Conservation (phyloP, 2,113 vertebrate genomes). For the Grammomys dolichurus region DNA sequence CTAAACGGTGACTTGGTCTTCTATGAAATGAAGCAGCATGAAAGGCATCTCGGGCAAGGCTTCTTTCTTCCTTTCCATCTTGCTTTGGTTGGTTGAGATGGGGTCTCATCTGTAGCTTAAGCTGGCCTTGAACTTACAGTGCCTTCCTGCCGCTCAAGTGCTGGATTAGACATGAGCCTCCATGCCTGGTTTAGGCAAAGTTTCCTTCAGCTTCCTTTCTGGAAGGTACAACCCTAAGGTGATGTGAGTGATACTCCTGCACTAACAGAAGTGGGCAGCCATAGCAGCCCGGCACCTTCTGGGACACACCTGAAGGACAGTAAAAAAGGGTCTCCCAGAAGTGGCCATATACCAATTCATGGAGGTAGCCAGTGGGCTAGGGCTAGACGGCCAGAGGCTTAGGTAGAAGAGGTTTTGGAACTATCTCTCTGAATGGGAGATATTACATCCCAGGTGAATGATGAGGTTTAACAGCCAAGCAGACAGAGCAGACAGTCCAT, state of each 20-base stretch:
- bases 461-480: neutral
- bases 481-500: neutral
- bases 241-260: accelerated
- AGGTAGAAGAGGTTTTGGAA: neutral
- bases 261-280: neutral
- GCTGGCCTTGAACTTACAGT: neutral
- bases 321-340: neutral
- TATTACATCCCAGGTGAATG: neutral
- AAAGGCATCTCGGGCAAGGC: neutral
- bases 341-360: neutral
- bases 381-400: neutral
- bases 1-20: neutral
- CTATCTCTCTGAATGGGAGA: neutral
- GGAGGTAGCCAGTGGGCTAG: neutral
- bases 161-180: neutral
- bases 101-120: neutral
- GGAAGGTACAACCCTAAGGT: neutral
- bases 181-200: neutral
- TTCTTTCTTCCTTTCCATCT: neutral
- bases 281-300: neutral
- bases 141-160: neutral
- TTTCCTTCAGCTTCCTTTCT: neutral
- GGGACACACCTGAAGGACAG: neutral
- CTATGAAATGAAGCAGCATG: neutral
- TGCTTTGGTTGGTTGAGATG: neutral